These are phyloP conservation scores for Drosophila azteca DNA, from an alignment of 1,140 invertebrate species.

Conservation along the genomic window DNA sequence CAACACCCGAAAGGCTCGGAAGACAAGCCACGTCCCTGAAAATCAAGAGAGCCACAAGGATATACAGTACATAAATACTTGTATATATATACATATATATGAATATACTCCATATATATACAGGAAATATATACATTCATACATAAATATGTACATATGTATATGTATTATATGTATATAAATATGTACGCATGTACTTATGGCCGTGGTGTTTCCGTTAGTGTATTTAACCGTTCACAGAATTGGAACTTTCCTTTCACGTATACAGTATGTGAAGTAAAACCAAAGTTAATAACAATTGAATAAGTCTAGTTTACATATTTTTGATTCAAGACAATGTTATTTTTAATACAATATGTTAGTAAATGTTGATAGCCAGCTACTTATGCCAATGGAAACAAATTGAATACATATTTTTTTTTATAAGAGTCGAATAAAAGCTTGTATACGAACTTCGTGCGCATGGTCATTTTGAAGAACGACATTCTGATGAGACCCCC, in stretches of 20 bases:
- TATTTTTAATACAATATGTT: slow-evolving; percentile 22
- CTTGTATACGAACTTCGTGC: slow-evolving; percentile 33
- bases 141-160: background rate
- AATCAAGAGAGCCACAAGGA: slow-evolving; percentile 10
- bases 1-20: background rate
- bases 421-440: slow-evolving; percentile 49
- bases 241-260: background rate
- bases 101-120: too few relatives aligned
- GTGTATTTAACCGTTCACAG: too few relatives aligned
- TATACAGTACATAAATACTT: too few relatives aligned
- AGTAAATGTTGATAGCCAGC: slow-evolving; percentile 35
- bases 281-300: slow-evolving; percentile 8
- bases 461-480: slow-evolving; percentile 25
- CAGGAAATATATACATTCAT: background rate
- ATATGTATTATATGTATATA: too few relatives aligned
- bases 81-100: background rate
- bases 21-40: background rate
- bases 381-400: slow-evolving; percentile 47
- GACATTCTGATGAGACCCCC: too few relatives aligned
- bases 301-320: slow-evolving; percentile 7
- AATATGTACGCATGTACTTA: too few relatives aligned
- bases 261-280: background rate
- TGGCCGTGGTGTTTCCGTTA: too few relatives aligned
- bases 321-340: slow-evolving; percentile 14
- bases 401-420: slow-evolving; percentile 51